Conservation (phyloP, 2,797 vertebrate genomes). For the Sebastes baramenuke region DNA sequence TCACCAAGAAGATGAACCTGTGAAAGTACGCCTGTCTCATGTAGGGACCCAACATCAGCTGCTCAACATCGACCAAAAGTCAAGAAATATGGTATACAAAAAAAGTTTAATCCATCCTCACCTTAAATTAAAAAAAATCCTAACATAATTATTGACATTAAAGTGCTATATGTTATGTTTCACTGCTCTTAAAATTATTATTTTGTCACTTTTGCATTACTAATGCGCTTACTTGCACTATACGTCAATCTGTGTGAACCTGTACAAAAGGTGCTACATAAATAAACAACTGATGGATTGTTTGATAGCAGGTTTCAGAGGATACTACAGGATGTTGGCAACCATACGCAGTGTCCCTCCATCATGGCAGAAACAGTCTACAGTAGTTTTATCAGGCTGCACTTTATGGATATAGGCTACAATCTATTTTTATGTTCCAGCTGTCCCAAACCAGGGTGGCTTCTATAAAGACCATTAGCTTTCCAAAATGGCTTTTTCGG, state of each 20-base stretch:
- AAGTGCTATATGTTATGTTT: no score
- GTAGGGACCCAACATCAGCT: background rate
- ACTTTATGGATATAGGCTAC: conserved; percentile 28
- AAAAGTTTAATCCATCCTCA: background rate
- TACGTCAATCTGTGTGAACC: background rate
- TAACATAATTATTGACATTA: background rate
- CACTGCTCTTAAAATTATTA: no score
- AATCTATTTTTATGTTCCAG: conserved; percentile 45
- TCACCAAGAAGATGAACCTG: background rate
- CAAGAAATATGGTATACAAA: background rate
- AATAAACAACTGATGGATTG: background rate
- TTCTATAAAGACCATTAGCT: conserved; percentile 14
- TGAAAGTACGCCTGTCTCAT: background rate
- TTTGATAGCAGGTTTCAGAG: conserved; percentile 8
- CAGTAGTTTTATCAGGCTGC: conserved; percentile 25
- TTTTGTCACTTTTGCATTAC: background rate
- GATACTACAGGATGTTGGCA: conserved; percentile 1
- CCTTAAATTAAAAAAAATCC: background rate
- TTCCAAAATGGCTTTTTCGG: conserved; percentile 16
- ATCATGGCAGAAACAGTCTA: background rate
- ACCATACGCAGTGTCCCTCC: background rate
- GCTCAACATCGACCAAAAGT: background rate
- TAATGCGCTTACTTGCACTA: background rate
- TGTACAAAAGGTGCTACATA: background rate
- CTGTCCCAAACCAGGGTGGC: conserved; percentile 13